These are phyloP conservation scores for Lasioglossum oenotherae DNA, from an alignment of 2,888 invertebrate genomes.

Conservation along the genomic window DNA sequence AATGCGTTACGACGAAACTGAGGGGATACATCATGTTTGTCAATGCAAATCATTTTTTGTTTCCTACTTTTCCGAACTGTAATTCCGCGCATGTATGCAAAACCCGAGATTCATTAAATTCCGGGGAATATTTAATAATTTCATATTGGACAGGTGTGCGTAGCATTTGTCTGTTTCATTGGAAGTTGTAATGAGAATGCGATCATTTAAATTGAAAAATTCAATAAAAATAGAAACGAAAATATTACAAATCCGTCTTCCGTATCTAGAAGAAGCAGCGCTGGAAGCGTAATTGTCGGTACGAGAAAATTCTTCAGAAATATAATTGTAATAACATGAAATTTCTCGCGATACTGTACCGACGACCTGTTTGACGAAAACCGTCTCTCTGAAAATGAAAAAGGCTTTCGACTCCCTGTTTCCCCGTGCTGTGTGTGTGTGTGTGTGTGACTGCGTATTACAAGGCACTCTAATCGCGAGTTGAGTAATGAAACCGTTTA, in stretches of 20 bases:
- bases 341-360: neutral
- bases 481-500: slow-evolving; percentile 39
- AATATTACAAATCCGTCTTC: too few species aligned
- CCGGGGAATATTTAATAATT: neutral
- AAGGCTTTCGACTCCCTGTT: neutral
- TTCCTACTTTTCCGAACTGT: neutral
- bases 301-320: neutral
- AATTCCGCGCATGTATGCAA: neutral
- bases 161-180: too few species aligned
- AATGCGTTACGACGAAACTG: too few species aligned
- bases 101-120: neutral
- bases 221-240: too few species aligned
- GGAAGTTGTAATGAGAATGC: too few species aligned
- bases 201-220: too few species aligned
- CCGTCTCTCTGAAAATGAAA: neutral
- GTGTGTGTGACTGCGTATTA: neutral
- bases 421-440: too few species aligned
- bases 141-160: neutral
- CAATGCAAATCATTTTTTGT: neutral
- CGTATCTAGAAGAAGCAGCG: neutral
- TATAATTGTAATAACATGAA: neutral
- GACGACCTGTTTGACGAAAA: neutral
- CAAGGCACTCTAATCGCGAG: slow-evolving; percentile 7
- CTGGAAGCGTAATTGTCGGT: neutral
- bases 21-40: too few species aligned